Evolutionary conservation across 2,888 invertebrate species (phyloP), one percentile per base, ranked within the genome.

Genomic region (Drosophila multiciliata): DNA sequence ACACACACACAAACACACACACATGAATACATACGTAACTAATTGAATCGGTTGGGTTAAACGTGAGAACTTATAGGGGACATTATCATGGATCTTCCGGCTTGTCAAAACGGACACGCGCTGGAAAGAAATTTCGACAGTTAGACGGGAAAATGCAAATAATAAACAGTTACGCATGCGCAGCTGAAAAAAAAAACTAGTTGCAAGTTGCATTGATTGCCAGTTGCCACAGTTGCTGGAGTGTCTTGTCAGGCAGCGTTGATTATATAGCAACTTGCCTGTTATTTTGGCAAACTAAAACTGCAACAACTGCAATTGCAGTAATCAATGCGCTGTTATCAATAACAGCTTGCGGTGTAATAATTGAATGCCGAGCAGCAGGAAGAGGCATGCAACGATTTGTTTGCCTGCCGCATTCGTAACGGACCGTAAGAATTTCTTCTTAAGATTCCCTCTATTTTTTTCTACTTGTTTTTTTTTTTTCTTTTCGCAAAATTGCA

Each of bases 131-230:
- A 29, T 57, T 29, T 20, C 1, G 23, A 29, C 57, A 5, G n/a
- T 32, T 38, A 40, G 38, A 29, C 5, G 32, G 32, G n/a, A 32
- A 69, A 58, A 57, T 49, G 66, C 59, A 58, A 73, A 89, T 86
- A 86, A 89, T 89, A 87, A 85, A 86, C 85, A 86, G 85, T 86
- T 86, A 86, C 85, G 85, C 85, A 86, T 83, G 89, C 89, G 81
- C 73, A 65, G 72, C 58, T 64, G 62, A 67, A 74, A 45, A 74
- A 45, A n/a, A 26, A 55, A 87, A 86, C 87, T 77, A 71, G 86
- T 80, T 74, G 80, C 68, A 62, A 20, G 54, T 29, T 29, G 29
- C 69, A 49, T 53, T 84, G 82, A 84, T 71, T 80, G 80, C 65
- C 55, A 50, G 50, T 64, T 60, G 66, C 49, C 62, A 53, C 59